Conservation (phyloP, 2,797 vertebrate genomes). For the Pipistrellus kuhlii region DNA sequence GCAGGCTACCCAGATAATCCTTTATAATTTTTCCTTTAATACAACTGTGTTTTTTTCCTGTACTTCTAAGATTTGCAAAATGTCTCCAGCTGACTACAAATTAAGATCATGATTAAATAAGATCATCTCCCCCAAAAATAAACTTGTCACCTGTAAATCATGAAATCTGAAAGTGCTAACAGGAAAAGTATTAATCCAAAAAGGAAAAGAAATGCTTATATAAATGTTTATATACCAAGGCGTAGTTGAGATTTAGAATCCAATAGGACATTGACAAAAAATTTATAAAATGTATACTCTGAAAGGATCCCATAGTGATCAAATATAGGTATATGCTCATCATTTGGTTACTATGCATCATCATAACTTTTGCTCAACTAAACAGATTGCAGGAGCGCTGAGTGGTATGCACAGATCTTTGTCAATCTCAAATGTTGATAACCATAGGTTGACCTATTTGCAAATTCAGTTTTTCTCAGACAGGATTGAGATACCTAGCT, state of each 20-base stretch:
- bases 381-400: neutral
- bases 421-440: constrained; percentile 2
- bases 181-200: constrained; percentile 35
- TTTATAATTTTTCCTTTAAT: constrained; percentile 11
- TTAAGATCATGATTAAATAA: constrained; percentile 51
- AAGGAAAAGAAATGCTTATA: neutral
- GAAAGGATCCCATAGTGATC: neutral
- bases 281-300: neutral
- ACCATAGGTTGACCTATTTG: neutral
- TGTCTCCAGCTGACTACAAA: constrained; percentile 38
- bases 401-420: neutral
- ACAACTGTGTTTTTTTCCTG: neutral
- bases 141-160: neutral
- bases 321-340: neutral
- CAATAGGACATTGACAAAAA: neutral
- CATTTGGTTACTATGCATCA: neutral
- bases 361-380: neutral
- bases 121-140: neutral
- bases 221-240: neutral
- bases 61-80: constrained; percentile 50
- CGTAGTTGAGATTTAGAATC: neutral
- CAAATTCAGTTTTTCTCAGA: constrained; percentile 37
- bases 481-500: neutral
- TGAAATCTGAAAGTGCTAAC: constrained; percentile 28
- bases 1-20: neutral